A percentile compares a stretch with the other conserved stretches of the same genome.
Evolutionary conservation across 2,888 invertebrate species (phyloP).

Genomic region (Sarcophaga variegata): DNA sequence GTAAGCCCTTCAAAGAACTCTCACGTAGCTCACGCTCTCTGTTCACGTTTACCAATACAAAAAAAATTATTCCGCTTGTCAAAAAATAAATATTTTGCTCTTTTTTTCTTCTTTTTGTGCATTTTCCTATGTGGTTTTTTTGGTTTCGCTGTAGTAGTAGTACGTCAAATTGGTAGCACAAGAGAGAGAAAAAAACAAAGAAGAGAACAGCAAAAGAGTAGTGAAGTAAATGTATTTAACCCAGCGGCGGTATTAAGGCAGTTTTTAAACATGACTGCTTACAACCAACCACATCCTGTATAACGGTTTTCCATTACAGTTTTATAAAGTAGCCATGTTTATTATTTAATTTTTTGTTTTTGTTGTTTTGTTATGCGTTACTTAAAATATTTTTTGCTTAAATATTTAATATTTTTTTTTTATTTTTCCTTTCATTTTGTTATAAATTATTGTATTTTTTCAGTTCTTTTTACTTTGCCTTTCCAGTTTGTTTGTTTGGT

Average conservation of each 20-base stretch:
- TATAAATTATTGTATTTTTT: slow-evolving; percentile 14
- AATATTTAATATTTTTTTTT: slow-evolving; percentile 51
- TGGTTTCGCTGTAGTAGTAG: slow-evolving; percentile 11
- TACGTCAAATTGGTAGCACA: slow-evolving; percentile 23
- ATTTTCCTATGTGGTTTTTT: slow-evolving; percentile 7
- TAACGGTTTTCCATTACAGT: slow-evolving; percentile 62
- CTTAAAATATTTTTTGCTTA: slow-evolving; percentile 19
- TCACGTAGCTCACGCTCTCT: too few relatives aligned
- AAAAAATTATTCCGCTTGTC: background rate
- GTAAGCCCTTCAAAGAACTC: too few relatives aligned
- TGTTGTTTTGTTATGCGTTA: slow-evolving; percentile 2
- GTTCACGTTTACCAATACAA: background rate
- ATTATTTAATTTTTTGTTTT: slow-evolving; percentile 9
- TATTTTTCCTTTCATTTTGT: slow-evolving; percentile 12
- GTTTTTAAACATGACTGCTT: slow-evolving; percentile 64
- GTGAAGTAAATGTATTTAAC: slow-evolving; percentile 61
- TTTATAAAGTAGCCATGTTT: slow-evolving; percentile 60
- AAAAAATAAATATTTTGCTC: background rate
- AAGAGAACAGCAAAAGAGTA: slow-evolving; percentile 22
- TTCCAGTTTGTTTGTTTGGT: slow-evolving; percentile 43
- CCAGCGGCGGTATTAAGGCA: slow-evolving; percentile 58
- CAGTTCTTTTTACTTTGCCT: slow-evolving; percentile 40
- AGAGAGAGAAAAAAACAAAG: slow-evolving; percentile 3
- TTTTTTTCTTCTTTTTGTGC: background rate
- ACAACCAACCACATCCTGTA: slow-evolving; percentile 61